Base-by-base conservation (phyloP, 2,888 invertebrate genomes). In the Psylliodes chrysocephalus region DNA sequence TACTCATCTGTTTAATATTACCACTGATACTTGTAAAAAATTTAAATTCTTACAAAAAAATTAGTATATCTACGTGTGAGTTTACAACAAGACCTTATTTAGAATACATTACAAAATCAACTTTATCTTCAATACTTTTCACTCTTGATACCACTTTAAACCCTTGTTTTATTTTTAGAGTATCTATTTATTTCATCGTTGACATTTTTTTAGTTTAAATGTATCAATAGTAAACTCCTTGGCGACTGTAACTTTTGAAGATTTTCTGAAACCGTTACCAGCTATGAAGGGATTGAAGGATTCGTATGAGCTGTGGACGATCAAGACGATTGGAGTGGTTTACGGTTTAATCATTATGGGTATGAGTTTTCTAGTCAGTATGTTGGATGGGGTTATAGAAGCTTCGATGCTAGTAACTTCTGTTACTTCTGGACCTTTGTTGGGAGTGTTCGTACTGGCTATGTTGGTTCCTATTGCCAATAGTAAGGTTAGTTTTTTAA, bases 241-340 rank as follows among this genome's bases (percentile, higher is more conserved):
- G 68, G 91, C 94, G 0, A 94, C 94, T 0, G 94, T 94, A 0
- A 90, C 92, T 7, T 95, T 92, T 89, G 95, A 95, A 78, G 95
- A 95, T 81, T 95, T 95, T 78, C 83, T 94, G 2, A 88, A 90
- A 0, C 90, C 90, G 46, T 85, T 91, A 14, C 92, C 92, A 0
- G 84, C 86, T 1, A 86, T 93, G 77, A 90, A 88, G 73, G 88
- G 88, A 54, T 84, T 92, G 68, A 87, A 84, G 65, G 93, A 93
- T 74, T 88, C 87, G 47, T 88, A 91, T 64, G 90, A 90, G 75
- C 80, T 92, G 12, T 85, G 85, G 51, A 79, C 88, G 35, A 91
- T 92, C 73, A 93, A 93, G 82, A 79, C 87, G 17, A 87, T 92
- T 64, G 91, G 90, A 18, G 85, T 90, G 1, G 77, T 92, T 53